Percentiles rank a stretch among this genome's conserved stretches.
Conservation (phyloP, 2,888 invertebrate genomes). For the Flexamia atlantica region DNA sequence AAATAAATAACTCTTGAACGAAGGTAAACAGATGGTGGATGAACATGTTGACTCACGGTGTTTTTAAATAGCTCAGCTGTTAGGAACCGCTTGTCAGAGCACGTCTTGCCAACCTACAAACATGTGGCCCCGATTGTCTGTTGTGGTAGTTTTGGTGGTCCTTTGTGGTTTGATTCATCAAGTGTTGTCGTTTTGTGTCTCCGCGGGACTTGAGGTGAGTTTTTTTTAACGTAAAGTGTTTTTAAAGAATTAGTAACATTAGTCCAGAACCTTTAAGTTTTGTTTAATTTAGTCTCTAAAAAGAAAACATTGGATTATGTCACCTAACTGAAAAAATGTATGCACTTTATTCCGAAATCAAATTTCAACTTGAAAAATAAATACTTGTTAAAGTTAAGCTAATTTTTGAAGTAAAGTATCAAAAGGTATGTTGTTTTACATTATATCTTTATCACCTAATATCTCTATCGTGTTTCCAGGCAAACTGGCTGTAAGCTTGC, state of each 20-base stretch:
- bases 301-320: too few relatives aligned
- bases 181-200: background rate
- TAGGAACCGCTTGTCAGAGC: conserved; percentile 8
- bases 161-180: conserved; percentile 6
- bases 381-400: too few relatives aligned
- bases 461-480: too few relatives aligned
- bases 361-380: too few relatives aligned
- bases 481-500: too few relatives aligned
- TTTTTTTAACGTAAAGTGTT: background rate
- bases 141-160: conserved; percentile 22
- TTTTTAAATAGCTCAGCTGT: conserved; percentile 36
- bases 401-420: too few relatives aligned
- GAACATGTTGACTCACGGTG: conserved; percentile 3
- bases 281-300: too few relatives aligned
- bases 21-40: conserved; percentile 6
- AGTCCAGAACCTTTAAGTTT: too few relatives aligned
- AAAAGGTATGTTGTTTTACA: too few relatives aligned
- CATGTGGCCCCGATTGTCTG: conserved; percentile 35
- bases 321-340: too few relatives aligned
- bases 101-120: conserved; percentile 20
- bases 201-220: background rate
- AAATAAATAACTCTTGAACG: background rate
- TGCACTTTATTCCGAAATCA: too few relatives aligned
- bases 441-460: too few relatives aligned
- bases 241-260: background rate